Base-by-base conservation (phyloP, 2,113 vertebrate genomes). In the Mixornis gularis region DNA sequence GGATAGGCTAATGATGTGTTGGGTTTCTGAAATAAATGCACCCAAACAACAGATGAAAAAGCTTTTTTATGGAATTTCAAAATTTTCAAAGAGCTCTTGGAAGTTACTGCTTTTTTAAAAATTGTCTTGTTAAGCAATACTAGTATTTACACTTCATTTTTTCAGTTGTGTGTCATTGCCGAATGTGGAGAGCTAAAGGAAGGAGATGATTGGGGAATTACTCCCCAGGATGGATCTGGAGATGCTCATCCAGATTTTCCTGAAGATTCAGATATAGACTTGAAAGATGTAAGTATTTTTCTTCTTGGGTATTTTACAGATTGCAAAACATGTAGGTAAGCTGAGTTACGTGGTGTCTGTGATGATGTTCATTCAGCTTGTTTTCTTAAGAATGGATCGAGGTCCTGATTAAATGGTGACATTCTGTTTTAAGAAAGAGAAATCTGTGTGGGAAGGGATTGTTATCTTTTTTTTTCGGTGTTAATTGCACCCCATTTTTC, bases 121-220 rank as follows among this genome's bases (percentile, higher is more conserved):
- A 40, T 44, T 58, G 34, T 79, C 58, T 34, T 58, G 38, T 69
- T 66, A 34, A 80, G 48, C 58, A 90, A 16, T 55, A 46, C 22
- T 79, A 17, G 34, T 80, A 4, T 59, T 92, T 73, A 49, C 40
- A 44, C 64, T 84, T 65, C 18, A 66, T 94, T 65, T 88, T 93
- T 91, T 79, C 93, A 99, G 99, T 97, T 97, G 7, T 99, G 99
- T 63, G 0, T 98, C 80, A 98, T 99, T 29, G 97, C 98, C 9
- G 98, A 99, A 71, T 99, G 99, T 73, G 99, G 99, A 59, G 98
- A 99, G 89, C 95, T 99, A 76, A 98, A 98, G 93, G 98, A 98
- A 66, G 98, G 98, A 36, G 98, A 99, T 91, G 97, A 98, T 3
- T 99, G 98, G 98, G 98, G 98, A 43, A 76, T 96, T 21, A 91